phyloP scores from a whole-genome alignment of 2,113 vertebrate genomes.

The Leptobrachium leishanense region DNA sequence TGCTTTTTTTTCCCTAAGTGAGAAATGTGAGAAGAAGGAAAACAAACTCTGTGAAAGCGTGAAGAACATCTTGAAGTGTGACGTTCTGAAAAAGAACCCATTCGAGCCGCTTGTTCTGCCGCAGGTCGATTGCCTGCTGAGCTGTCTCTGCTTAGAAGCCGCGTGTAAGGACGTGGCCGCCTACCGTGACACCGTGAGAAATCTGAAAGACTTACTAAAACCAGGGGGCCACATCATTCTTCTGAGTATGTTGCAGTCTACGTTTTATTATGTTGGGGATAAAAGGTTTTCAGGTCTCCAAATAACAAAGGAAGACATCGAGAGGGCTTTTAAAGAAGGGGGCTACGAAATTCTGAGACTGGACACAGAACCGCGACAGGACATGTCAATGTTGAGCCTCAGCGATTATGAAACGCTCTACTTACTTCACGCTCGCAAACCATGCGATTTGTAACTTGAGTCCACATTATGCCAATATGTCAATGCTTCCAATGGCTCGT shows the following conservation, averaged over 20 bases:
- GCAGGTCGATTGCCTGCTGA: neutral
- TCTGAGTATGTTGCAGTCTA: neutral
- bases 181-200: neutral
- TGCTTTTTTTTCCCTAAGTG: neutral
- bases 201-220: neutral
- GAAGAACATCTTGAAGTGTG: neutral
- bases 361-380: neutral
- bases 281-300: neutral
- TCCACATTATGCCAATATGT: too few relatives aligned
- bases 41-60: too few relatives aligned
- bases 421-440: constrained; percentile 1
- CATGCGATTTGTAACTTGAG: neutral
- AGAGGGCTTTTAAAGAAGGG: neutral
- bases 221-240: neutral
- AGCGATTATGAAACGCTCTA: neutral
- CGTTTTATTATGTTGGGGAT: neutral
- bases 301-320: neutral
- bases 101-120: neutral
- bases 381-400: neutral
- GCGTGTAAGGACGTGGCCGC: neutral
- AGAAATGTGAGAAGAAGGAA: neutral
- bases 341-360: neutral
- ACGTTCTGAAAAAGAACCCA: neutral
- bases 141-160: neutral
- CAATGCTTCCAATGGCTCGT: too few relatives aligned